phyloP scores from a whole-genome alignment of 2,797 vertebrate genomes.

The Amniataba percoides region DNA sequence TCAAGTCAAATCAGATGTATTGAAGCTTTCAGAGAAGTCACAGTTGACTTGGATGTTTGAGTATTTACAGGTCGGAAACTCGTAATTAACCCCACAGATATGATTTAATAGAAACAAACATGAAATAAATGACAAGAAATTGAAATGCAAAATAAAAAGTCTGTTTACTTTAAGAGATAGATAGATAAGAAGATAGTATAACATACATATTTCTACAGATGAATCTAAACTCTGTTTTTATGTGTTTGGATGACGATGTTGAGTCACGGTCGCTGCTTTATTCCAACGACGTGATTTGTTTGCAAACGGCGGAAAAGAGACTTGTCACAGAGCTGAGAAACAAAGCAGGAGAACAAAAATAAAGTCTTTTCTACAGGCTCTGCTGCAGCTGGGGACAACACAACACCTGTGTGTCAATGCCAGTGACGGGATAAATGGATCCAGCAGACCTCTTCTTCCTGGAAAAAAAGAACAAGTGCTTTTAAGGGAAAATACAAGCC shows the following conservation, averaged over 20 bases:
- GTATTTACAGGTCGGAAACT: no score
- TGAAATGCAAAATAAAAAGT: no score
- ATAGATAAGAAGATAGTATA: no score
- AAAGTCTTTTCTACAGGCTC: not conserved
- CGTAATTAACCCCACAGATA: not conserved
- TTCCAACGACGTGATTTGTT: no score
- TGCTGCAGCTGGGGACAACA: not conserved
- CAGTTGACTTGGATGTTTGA: no score
- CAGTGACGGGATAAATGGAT: slow-evolving; percentile 4
- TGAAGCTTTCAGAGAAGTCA: no score
- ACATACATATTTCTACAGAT: no score
- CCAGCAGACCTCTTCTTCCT: slow-evolving; percentile 1
- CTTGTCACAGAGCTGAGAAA: not conserved
- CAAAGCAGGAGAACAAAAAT: not conserved
- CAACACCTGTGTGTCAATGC: slow-evolving; percentile 21
- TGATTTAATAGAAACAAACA: not conserved
- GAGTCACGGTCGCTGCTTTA: not conserved
- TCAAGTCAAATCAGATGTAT: no score
- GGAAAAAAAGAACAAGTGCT: not conserved
- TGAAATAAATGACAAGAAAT: no score
- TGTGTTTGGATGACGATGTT: no score
- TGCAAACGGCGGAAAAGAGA: no score
- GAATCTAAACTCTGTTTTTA: not conserved
- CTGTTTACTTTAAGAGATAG: no score
- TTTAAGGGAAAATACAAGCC: not conserved